Base-by-base conservation (phyloP, 2,797 vertebrate species). In the Microctenopoma stevenorrisi region DNA sequence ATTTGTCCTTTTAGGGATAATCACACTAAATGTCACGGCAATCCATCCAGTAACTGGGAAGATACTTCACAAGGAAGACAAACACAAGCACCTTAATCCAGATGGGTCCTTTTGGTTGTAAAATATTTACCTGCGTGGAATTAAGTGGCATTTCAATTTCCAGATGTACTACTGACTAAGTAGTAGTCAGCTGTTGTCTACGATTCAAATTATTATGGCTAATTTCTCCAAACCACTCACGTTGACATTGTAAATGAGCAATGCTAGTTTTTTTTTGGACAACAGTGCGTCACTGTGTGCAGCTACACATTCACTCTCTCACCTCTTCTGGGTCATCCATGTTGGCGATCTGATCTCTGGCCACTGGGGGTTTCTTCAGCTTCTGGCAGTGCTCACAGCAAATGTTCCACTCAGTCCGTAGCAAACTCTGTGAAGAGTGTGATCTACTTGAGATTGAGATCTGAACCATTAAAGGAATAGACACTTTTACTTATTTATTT, bases 311-410 rank as follows among this genome's bases (percentile, higher is more conserved):
- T 38, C 63, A 7, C 51, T 43, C 33, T 42, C 78, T 69, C 77
- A 64, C 79, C 82, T 82, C 64, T 64, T 81, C 38, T 65, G 73
- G 86, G 77, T 83, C 81, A 70, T 4, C 57, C 57, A 46, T 64
- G 57, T 48, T 56, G 63, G 72, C 64, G 63, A 62, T 76, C 79
- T 74, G 74, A 74, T 73, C 62, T 35, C 60, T 60, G 74, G 67
- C 77, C 87, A 50, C 81, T 5, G 37, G 81, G 68, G 77, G 42
- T 74, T 86, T 80, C 69, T 69, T 38, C 37, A 16, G 61, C 68
- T 72, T 75, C 73, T 77, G 78, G 76, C 76, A 76, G 52, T 38
- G 40, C 73, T 86, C 18, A 13, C 73, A 84, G 69, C 49, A 64
- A 79, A 80, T 60, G 52, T 74, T 74, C 66, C 52, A 50, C 59